These are phyloP conservation scores for Leptosomus discolor DNA, from an alignment of 2,113 vertebrate species.

Conservation along the genomic window DNA sequence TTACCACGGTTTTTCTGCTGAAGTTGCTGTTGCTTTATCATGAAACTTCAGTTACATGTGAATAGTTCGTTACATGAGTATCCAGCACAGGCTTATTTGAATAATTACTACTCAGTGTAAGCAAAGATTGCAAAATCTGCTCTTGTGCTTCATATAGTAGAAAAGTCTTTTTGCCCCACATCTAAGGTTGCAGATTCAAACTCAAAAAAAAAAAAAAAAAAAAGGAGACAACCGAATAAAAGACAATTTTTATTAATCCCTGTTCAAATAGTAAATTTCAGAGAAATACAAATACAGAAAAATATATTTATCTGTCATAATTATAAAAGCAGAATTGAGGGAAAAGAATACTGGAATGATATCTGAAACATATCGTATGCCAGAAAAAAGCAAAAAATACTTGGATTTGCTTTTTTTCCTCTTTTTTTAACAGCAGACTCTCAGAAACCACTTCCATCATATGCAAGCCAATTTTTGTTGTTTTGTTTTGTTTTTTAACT, in stretches of 20 bases:
- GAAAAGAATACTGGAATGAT: not conserved
- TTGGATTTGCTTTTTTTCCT: not conserved
- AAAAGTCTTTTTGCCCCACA: not conserved
- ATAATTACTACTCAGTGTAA: constrained; percentile 13
- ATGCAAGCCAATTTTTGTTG: not conserved
- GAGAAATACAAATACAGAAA: not conserved
- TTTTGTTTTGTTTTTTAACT: not conserved
- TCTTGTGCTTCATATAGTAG: not conserved
- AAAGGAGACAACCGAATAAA: not conserved
- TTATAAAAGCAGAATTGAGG: not conserved
- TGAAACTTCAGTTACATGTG: not conserved
- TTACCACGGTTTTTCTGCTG: not conserved
- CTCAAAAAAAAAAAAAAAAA: not conserved
- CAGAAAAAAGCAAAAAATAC: constrained; percentile 10
- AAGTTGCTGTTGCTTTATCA: not conserved
- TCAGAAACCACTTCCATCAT: not conserved
- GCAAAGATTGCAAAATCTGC: not conserved
- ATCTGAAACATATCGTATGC: not conserved
- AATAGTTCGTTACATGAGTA: not conserved
- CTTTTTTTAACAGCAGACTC: not conserved
- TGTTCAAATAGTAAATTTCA: not conserved
- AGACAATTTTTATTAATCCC: not conserved
- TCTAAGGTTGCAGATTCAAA: not conserved
- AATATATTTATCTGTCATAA: not conserved
- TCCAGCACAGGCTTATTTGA: constrained; percentile 17